Evolutionary conservation across 1,140 invertebrate genomes (phyloP), one percentile per base, ranked within the genome.

Genomic region (Drosophila jambulina): DNA sequence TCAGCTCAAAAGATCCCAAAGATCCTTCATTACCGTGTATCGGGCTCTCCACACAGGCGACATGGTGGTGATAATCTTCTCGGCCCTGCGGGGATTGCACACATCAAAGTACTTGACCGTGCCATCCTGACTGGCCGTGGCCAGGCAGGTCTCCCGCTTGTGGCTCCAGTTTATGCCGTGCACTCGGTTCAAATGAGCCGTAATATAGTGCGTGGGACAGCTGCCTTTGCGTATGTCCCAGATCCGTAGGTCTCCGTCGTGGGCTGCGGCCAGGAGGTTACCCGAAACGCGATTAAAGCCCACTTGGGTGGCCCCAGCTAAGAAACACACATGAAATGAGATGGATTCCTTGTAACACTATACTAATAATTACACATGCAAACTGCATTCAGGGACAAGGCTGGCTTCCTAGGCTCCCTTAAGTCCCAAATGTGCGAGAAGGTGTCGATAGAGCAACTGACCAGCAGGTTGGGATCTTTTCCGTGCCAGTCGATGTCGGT

Each of bases 51-150:
- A 99, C 1, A 99, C 98, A 7, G 98, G 98, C 43, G 97, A 96
- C 78, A 96, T 95, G 10, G 97, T 97, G 60, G 95, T 96, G 43
- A 99, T 95, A 62, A 96, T 95, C 93, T 95, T 97, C 91, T 98
- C 97, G 12, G 96, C 95, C 82, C 96, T 95, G 75, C 96, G 94
- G 10, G 97, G 96, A 95, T 96, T 97, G 43, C 95, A 96, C 12
- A 97, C 96, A 93, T 99, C 97, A 94, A 98, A 99, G 92, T 98
- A 98, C 94, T 98, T 98, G 3, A 99, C 98, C 46, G 97, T 97
- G 74, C 97, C 96, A 94, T 99, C 98, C 94, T 99, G 98, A 94
- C 97, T 98, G 63, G 97, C 97, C 2, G 98, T 98, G n/a, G 97
- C 97, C 61, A 99, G 93, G 81, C 97, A 96, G 82, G 96, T 96